Evolutionary conservation across 2,888 invertebrate genomes (phyloP).

Genomic region (Schizaphis graminum): DNA sequence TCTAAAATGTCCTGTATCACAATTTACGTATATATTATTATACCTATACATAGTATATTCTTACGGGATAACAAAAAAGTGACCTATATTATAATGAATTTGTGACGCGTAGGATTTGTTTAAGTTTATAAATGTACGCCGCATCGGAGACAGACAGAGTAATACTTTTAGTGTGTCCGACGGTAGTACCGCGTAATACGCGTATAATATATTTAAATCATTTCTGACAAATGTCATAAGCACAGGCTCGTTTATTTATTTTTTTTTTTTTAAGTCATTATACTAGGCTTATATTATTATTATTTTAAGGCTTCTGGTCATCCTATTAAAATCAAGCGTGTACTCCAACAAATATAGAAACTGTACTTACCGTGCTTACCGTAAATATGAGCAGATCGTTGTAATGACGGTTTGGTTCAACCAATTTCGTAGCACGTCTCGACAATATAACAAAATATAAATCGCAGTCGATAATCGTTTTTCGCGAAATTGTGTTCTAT

Average conservation of each 20-base stretch:
- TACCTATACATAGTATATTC: not conserved
- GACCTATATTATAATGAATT: not conserved
- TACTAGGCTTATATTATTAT: not conserved
- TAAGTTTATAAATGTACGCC: not conserved
- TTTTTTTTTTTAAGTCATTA: not conserved
- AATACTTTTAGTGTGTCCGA: not conserved
- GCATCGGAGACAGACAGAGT: not conserved
- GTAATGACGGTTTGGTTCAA: not conserved
- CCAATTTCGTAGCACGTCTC: not conserved
- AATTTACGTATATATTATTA: not conserved
- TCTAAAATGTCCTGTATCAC: not conserved
- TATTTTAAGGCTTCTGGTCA: not conserved
- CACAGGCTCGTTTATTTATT: not conserved
- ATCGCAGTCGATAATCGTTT: not conserved
- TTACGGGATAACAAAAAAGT: not conserved
- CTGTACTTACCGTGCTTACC: not conserved
- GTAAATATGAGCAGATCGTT: not conserved
- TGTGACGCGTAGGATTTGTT: not conserved
- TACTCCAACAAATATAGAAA: not conserved
- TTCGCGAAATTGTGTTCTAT: not conserved
- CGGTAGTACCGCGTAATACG: not conserved
- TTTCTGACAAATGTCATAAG: not conserved
- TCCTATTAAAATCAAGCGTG: not conserved
- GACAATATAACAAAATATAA: not conserved
- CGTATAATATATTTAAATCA: not conserved